Evolutionary conservation across 2,113 vertebrate species (phyloP).

Genomic region (Choloepus hoffmanni): DNA sequence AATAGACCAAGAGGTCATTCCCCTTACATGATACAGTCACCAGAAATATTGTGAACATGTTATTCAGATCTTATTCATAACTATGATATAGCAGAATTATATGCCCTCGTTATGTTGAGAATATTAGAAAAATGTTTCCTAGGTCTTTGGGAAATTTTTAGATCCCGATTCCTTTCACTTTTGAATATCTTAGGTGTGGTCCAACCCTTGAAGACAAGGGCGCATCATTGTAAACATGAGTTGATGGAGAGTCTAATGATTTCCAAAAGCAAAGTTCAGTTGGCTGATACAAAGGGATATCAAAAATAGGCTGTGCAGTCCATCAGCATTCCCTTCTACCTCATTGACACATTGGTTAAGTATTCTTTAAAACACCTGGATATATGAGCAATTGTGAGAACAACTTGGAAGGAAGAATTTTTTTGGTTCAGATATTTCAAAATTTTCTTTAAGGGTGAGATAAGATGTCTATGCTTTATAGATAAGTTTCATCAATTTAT

Average conservation of each 20-base stretch:
- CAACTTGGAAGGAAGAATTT: not conserved
- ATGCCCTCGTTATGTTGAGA: not conserved
- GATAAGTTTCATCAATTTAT: not conserved
- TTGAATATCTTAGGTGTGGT: not conserved
- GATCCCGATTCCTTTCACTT: not conserved
- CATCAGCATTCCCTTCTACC: not conserved
- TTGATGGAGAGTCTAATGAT: not conserved
- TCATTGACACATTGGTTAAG: not conserved
- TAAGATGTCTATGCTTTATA: not conserved
- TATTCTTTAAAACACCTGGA: not conserved
- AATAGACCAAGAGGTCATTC: not conserved
- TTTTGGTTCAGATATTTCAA: not conserved
- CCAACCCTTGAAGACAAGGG: not conserved
- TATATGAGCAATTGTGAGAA: not conserved
- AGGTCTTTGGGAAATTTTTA: not conserved
- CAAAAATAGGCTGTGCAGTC: not conserved
- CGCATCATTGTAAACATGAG: not conserved
- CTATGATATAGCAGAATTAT: not conserved
- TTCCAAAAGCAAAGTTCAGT: not conserved
- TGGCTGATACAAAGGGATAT: not conserved
- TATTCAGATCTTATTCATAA: not conserved
- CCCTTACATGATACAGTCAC: not conserved
- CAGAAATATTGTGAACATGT: not conserved
- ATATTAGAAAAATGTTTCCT: not conserved
- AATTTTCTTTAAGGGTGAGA: not conserved